Base-by-base conservation (phyloP, 2,888 invertebrate genomes). In the Melinaea marsaeus region DNA sequence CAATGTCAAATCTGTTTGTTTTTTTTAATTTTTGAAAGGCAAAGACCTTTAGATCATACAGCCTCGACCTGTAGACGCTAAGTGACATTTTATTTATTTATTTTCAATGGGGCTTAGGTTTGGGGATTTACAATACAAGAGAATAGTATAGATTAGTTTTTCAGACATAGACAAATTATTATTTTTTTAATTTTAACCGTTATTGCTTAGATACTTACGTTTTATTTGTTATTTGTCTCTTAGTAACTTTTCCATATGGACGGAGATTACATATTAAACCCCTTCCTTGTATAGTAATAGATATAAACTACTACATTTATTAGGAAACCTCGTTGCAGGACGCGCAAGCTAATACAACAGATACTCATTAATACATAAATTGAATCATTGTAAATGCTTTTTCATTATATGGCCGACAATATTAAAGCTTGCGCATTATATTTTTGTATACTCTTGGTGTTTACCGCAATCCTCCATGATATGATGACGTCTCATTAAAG, bases 171-270 rank as follows among this genome's bases (percentile, higher is more conserved):
- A 51, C 32, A 51, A 51, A 11, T 42, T 42, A 42, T 9, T 7
- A 2, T 51, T 11, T 32, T 7, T 32, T 5, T 51, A 9, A 7
- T 32, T 51, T n/a, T 22, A 32, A 51, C 22, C 11, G 51, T 22
- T 51, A 51, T 51, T 51, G 51, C 51, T 51, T 32, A 51, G 22
- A 51, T 11, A 51, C 6, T 51, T 22, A 13, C 22, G 9, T 51
- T 22, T 22, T 51, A 13, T 13, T 51, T 51, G 32, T 63, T 58
- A 56, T 61, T 61, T 63, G 62, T 65, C 64, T 61, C 63, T 70
- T 79, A 64, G 66, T 69, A 69, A 64, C 68, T 68, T 62, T 76
- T 80, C 79, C 78, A 80, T 81, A 80, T 86, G 86, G 87, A 87
- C 87, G 87, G 87, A 87, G 79, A 82, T 78, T 75, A 74, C 71